phyloP scores from a whole-genome alignment of 2,888 invertebrate species.

The Eucera pruinosa region DNA sequence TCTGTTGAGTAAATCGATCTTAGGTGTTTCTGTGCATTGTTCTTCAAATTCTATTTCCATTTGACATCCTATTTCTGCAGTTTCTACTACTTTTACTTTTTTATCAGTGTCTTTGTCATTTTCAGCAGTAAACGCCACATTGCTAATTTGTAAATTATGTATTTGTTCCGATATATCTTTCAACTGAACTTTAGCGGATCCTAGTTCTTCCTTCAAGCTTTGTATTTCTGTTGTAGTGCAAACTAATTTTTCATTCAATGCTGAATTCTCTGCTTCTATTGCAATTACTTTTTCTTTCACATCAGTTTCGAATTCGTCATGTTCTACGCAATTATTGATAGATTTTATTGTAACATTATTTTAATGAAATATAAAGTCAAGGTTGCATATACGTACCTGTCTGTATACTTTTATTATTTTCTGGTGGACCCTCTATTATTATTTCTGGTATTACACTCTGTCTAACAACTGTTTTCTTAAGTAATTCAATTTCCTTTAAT shows the following conservation, averaged over 20 bases:
- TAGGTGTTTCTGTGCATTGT: background rate
- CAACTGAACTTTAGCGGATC: slow-evolving; percentile 64
- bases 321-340: slow-evolving; percentile 8
- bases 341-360: background rate
- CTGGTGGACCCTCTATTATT: background rate
- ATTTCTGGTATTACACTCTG: background rate
- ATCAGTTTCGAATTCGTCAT: slow-evolving; percentile 21
- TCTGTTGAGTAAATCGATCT: slow-evolving; percentile 41
- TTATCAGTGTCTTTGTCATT: background rate
- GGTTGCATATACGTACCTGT: slow-evolving; percentile 22
- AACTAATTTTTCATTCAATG: slow-evolving; percentile 64
- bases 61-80: slow-evolving; percentile 47
- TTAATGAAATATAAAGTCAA: background rate
- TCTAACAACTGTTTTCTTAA: background rate
- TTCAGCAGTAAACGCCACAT: background rate
- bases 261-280: slow-evolving; percentile 63
- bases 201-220: slow-evolving; percentile 59
- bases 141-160: slow-evolving; percentile 48
- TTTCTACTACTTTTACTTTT: slow-evolving; percentile 15
- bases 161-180: slow-evolving; percentile 63
- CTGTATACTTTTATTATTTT: slow-evolving; percentile 11
- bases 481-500: slow-evolving; percentile 14
- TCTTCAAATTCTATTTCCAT: slow-evolving; percentile 11
- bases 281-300: slow-evolving; percentile 34
- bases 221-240: slow-evolving; percentile 59